A percentile compares a stretch with the other conserved stretches of the same genome.
These are phyloP conservation scores for Antheraea assamensis DNA, from an alignment of 2,888 invertebrate genomes.

Conservation along the genomic window DNA sequence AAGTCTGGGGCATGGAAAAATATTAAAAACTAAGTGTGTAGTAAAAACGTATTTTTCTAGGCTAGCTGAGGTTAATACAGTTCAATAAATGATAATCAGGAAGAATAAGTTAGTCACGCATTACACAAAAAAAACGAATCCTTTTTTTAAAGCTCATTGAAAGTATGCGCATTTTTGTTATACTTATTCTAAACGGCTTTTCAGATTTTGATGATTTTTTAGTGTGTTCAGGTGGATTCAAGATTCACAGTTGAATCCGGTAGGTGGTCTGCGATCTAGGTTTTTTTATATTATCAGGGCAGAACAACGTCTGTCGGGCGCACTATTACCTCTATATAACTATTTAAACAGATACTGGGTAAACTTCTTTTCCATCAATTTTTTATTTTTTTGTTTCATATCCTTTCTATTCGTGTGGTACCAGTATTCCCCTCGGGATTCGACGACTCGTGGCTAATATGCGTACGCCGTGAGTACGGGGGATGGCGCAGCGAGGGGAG, in stretches of 20 bases:
- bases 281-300: too few species aligned
- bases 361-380: too few species aligned
- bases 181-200: background rate
- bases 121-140: too few species aligned
- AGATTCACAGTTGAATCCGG: too few species aligned
- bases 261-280: too few species aligned
- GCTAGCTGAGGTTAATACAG: background rate
- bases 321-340: too few species aligned
- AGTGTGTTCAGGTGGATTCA: too few species aligned
- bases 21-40: background rate
- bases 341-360: too few species aligned
- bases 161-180: background rate
- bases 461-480: slow-evolving; percentile 27
- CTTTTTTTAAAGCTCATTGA: background rate
- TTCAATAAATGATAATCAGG: background rate
- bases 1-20: background rate
- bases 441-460: slow-evolving; percentile 41
- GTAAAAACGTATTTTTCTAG: background rate
- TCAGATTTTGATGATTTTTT: too few species aligned
- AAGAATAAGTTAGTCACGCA: background rate
- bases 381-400: slow-evolving; percentile 19
- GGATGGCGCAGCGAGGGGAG: background rate
- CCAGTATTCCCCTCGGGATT: slow-evolving; percentile 32
- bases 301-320: too few species aligned
- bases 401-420: slow-evolving; percentile 12